These are phyloP conservation scores for Euclidia mi DNA, from an alignment of 2,888 invertebrate species.

Conservation along the genomic window DNA sequence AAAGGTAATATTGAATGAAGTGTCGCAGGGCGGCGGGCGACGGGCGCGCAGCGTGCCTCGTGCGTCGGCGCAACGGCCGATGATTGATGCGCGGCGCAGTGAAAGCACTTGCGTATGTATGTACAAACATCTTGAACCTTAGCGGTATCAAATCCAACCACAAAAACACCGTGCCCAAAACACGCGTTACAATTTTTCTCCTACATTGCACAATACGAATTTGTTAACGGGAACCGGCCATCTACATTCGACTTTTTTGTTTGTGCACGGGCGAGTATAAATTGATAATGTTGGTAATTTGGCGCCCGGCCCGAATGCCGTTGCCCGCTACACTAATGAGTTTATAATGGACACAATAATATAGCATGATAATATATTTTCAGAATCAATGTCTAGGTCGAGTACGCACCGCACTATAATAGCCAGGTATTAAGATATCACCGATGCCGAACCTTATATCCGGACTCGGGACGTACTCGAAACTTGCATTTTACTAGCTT, in stretches of 20 bases:
- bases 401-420: slow-evolving; percentile 55
- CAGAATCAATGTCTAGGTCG: slow-evolving; percentile 88
- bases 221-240: slow-evolving; percentile 88
- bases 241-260: slow-evolving; percentile 88
- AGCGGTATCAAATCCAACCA: slow-evolving; percentile 84
- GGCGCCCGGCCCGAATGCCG: slow-evolving; percentile 86
- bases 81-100: slow-evolving; percentile 82
- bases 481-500: slow-evolving; percentile 3
- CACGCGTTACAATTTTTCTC: slow-evolving; percentile 88
- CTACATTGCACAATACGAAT: slow-evolving; percentile 89
- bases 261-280: slow-evolving; percentile 87
- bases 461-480: slow-evolving; percentile 39
- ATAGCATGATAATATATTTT: slow-evolving; percentile 87
- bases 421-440: slow-evolving; percentile 50
- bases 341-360: slow-evolving; percentile 89
- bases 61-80: slow-evolving; percentile 42
- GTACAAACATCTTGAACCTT: slow-evolving; percentile 73
- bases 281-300: slow-evolving; percentile 90
- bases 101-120: slow-evolving; percentile 83
- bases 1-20: slow-evolving; percentile 65
- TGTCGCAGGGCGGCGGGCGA: slow-evolving; percentile 28
- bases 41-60: slow-evolving; percentile 7
- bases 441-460: slow-evolving; percentile 35
- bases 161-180: slow-evolving; percentile 79
- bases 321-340: slow-evolving; percentile 89